Conservation (phyloP, 2,888 invertebrate genomes). For the Priocnemis perturbator region DNA sequence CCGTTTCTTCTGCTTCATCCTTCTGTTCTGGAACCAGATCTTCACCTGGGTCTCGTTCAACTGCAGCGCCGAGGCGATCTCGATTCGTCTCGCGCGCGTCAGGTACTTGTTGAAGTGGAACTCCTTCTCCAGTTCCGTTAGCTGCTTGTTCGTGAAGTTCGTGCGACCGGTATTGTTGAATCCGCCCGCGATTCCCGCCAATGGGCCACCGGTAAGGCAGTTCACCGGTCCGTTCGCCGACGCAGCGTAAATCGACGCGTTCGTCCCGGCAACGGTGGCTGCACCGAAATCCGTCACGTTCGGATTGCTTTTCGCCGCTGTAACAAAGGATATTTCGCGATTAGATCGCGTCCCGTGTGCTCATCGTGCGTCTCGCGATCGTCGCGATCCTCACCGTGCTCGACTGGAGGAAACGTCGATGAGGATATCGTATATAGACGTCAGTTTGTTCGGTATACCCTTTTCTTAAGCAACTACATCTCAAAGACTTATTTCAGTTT, state of each 20-base stretch:
- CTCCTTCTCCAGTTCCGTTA: slow-evolving; percentile 99
- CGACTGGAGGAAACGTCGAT: no score
- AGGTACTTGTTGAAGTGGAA: slow-evolving; percentile 99
- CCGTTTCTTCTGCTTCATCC: slow-evolving; percentile 99
- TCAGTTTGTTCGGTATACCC: no score
- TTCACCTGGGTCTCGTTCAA: slow-evolving; percentile 98
- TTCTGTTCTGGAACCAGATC: slow-evolving; percentile 98
- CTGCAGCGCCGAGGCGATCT: slow-evolving; percentile 96
- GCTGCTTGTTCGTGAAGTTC: slow-evolving; percentile 99
- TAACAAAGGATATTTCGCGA: slow-evolving; percentile 47
- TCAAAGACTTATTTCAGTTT: no score
- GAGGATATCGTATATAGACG: no score
- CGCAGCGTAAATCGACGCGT: slow-evolving; percentile 53
- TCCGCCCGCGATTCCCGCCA: slow-evolving; percentile 62
- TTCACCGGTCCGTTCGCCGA: slow-evolving; percentile 60
- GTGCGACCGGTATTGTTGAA: slow-evolving; percentile 94
- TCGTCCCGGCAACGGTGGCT: slow-evolving; percentile 49
- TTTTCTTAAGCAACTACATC: no score
- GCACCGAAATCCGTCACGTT: slow-evolving; percentile 64
- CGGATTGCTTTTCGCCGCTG: slow-evolving; percentile 66
- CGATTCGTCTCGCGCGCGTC: slow-evolving; percentile 96
- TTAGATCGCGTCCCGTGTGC: no score
- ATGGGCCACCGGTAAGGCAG: slow-evolving; percentile 56
- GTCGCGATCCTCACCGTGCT: no score
- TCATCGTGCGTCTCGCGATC: no score